Conservation (phyloP, 2,888 invertebrate species). For the Idaea straminata region DNA sequence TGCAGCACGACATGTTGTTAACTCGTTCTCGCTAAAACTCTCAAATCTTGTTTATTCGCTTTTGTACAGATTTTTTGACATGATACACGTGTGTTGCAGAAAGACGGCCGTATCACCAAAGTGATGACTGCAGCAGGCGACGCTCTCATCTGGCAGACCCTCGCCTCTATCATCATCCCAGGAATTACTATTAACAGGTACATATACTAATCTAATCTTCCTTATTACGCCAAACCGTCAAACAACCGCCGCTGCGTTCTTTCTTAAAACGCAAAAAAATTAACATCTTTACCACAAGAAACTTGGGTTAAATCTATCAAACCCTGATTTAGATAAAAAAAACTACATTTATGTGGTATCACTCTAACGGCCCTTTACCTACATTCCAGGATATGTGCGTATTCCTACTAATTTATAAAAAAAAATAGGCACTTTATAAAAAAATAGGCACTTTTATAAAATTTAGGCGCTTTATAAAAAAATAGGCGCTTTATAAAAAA, state of each 20-base stretch:
- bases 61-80: background rate
- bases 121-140: constrained; percentile 83
- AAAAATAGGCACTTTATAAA: constrained; percentile 51
- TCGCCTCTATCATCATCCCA: constrained; percentile 94
- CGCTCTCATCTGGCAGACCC: constrained; percentile 94
- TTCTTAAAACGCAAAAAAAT: no score
- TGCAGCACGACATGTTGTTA: no score
- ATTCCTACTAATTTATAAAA: background rate
- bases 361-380: background rate
- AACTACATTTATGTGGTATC: no score
- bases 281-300: no score
- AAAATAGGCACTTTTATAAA: constrained; percentile 38
- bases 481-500: no score
- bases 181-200: constrained; percentile 93
- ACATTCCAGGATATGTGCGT: constrained; percentile 1
- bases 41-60: no score
- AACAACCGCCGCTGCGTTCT: background rate
- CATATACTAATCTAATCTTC: constrained; percentile 6
- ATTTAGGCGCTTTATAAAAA: no score
- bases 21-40: no score
- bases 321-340: no score
- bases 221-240: background rate
- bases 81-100: constrained; percentile 44
- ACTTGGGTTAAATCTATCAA: no score
- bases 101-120: constrained; percentile 44